Percentiles rank a stretch among this genome's conserved stretches.
Evolutionary conservation across 2,797 vertebrate species (phyloP).

Genomic region (Onychomys arenicola): DNA sequence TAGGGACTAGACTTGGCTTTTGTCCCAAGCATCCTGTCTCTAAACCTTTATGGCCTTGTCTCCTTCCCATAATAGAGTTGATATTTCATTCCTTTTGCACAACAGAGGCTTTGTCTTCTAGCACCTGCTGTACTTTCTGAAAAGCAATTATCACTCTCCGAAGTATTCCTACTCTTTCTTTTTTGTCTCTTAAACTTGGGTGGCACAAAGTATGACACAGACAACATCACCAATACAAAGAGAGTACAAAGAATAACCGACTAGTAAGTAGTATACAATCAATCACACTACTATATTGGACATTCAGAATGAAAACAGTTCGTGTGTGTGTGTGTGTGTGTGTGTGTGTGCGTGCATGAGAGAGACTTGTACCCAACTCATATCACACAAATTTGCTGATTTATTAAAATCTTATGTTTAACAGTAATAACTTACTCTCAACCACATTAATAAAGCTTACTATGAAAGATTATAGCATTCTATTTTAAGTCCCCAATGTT

Average conservation of each 20-base stretch:
- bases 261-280: not conserved
- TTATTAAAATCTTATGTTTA: not conserved
- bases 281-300: not conserved
- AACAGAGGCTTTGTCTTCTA: not conserved
- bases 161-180: constrained; percentile 21
- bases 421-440: not conserved
- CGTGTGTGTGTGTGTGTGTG: not conserved
- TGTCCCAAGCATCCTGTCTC: not conserved
- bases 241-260: not conserved
- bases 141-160: not conserved
- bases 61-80: not conserved
- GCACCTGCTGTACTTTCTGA: not conserved
- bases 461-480: not conserved
- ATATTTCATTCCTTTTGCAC: not conserved
- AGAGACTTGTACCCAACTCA: not conserved
- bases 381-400: not conserved
- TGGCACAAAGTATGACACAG: not conserved
- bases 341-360: not conserved
- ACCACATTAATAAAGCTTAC: not conserved
- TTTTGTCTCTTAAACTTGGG: not conserved
- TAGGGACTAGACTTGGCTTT: no score
- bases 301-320: not conserved
- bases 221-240: not conserved
- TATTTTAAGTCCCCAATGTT: not conserved
- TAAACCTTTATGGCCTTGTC: not conserved